Conservation (phyloP, 2,113 vertebrate species). For the Rhinolophus ferrumequinum region DNA sequence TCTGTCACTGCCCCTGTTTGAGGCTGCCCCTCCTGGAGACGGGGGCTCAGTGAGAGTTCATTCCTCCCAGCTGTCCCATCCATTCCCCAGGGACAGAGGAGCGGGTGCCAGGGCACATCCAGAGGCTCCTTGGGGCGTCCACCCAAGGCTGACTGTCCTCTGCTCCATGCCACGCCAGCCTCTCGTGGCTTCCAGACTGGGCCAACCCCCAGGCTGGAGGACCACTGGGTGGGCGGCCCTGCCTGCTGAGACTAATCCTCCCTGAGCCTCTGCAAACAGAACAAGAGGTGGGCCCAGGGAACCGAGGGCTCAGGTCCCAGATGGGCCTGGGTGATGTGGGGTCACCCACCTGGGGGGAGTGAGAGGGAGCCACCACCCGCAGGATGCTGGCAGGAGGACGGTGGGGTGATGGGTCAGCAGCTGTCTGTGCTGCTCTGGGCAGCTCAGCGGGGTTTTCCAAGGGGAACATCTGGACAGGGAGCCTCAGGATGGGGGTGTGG, state of each 20-base stretch:
- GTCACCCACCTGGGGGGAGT: background rate
- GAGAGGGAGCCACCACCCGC: background rate
- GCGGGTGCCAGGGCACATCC: background rate
- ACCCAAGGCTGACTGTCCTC: background rate
- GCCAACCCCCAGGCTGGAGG: background rate
- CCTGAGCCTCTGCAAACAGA: background rate
- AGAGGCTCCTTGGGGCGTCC: fast-evolving
- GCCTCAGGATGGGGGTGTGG: background rate
- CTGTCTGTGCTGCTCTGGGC: background rate
- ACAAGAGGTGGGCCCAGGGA: background rate
- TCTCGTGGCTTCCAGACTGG: background rate
- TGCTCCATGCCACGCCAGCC: background rate
- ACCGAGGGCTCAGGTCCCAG: background rate
- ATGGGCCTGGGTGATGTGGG: background rate
- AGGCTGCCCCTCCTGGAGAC: no score
- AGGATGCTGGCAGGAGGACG: background rate
- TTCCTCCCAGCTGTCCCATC: background rate
- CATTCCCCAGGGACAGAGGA: background rate
- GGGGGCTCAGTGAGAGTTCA: background rate
- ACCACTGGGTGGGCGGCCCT: fast-evolving
- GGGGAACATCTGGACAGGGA: slow-evolving; percentile 53
- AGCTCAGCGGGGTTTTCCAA: background rate
- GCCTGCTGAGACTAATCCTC: background rate
- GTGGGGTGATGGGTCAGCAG: background rate
- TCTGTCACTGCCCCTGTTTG: background rate